Evolutionary conservation across 2,113 vertebrate genomes (phyloP).

Genomic region (Prionailurus bengalensis): DNA sequence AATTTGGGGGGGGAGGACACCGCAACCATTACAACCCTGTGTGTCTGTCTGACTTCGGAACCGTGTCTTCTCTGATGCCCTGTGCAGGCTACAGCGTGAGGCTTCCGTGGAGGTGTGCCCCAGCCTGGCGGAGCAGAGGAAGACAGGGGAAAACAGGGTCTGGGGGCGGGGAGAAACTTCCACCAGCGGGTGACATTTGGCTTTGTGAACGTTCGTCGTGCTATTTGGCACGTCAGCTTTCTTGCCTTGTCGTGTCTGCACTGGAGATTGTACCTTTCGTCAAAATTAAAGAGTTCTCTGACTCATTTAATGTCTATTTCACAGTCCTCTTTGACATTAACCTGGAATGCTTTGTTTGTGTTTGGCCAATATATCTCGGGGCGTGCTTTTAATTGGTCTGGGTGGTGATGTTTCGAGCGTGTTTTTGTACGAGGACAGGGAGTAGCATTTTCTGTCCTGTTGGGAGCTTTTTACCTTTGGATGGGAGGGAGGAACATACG

Average conservation of each 20-base stretch:
- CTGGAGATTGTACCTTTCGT: background rate
- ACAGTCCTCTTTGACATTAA: background rate
- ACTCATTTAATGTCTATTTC: background rate
- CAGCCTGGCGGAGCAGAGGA: background rate
- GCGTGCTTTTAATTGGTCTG: background rate
- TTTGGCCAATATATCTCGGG: background rate
- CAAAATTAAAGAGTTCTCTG: background rate
- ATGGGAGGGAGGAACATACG: background rate
- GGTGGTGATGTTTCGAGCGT: background rate
- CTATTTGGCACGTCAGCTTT: background rate
- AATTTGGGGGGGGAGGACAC: background rate
- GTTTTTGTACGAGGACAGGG: background rate
- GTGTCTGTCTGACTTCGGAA: background rate
- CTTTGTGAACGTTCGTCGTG: background rate
- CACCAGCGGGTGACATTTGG: background rate
- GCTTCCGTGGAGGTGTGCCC: background rate
- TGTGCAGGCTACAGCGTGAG: accelerated
- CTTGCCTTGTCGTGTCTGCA: background rate
- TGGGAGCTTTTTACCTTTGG: background rate
- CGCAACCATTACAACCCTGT: background rate
- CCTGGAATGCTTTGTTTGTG: background rate
- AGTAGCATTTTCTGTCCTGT: background rate
- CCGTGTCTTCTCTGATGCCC: accelerated
- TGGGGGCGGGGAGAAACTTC: background rate
- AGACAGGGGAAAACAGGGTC: too few species aligned